Percentiles rank a stretch among this genome's conserved stretches.
Evolutionary conservation across 2,113 vertebrate species (phyloP).

Genomic region (Artemisiospiza belli): DNA sequence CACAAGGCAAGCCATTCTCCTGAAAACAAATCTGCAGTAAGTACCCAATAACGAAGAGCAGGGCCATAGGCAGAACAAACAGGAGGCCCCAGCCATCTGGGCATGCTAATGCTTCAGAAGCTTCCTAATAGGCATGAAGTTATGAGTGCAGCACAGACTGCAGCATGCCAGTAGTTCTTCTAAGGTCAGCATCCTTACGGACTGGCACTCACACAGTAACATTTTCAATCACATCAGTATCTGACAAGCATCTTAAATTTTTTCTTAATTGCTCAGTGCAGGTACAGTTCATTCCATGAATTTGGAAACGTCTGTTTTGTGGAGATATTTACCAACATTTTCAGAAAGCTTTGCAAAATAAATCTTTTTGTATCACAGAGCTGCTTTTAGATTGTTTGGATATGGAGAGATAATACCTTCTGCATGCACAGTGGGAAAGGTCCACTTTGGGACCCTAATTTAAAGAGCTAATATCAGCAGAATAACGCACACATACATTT

Average conservation of each 20-base stretch:
- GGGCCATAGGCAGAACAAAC: not conserved
- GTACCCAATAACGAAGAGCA: not conserved
- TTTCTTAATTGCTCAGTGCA: not conserved
- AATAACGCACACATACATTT: not conserved
- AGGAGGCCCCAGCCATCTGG: not conserved
- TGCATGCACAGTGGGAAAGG: not conserved
- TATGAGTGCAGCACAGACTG: not conserved
- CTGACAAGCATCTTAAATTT: fast-evolving
- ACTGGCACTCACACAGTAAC: not conserved
- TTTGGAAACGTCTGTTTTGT: not conserved
- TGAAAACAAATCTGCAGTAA: not conserved
- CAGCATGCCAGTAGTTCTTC: not conserved
- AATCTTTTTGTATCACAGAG: not conserved
- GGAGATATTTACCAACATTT: not conserved
- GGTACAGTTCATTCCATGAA: not conserved
- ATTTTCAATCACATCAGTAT: fast-evolving
- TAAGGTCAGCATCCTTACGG: not conserved
- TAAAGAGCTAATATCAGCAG: not conserved
- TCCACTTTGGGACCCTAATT: not conserved
- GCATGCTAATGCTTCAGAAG: not conserved
- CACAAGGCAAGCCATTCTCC: not conserved
- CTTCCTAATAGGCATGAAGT: not conserved
- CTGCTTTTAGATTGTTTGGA: not conserved
- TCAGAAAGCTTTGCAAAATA: not conserved
- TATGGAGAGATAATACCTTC: not conserved